These are phyloP conservation scores for Rhyacophila brunnea DNA, from an alignment of 1,140 invertebrate species.

Conservation along the genomic window DNA sequence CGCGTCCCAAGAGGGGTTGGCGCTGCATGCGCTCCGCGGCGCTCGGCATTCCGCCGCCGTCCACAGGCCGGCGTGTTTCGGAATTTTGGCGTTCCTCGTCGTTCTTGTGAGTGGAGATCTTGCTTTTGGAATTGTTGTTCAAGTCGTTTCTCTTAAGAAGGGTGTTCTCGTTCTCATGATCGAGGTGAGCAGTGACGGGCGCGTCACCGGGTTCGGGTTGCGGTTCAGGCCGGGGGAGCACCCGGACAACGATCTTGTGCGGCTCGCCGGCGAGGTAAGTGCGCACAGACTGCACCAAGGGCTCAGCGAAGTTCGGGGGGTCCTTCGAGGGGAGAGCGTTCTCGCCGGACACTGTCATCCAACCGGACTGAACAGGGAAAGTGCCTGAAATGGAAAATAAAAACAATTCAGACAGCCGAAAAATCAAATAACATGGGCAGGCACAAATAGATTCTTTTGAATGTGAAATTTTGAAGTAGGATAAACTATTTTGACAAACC, in stretches of 20 bases:
- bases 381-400: conserved; percentile 54
- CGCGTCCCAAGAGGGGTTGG: conserved; percentile 51
- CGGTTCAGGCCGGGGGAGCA: conserved; percentile 25
- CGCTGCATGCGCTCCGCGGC: conserved; percentile 53
- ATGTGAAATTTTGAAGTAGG: too few relatives aligned
- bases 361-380: conserved; percentile 49
- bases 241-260: conserved; percentile 44
- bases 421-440: too few relatives aligned
- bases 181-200: conserved; percentile 10
- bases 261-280: conserved; percentile 50
- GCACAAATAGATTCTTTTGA: too few relatives aligned
- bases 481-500: too few relatives aligned
- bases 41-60: conserved; percentile 45
- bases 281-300: conserved; percentile 51
- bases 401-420: too few relatives aligned
- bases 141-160: conserved; percentile 50
- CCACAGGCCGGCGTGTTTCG: conserved; percentile 7
- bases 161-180: background rate
- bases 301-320: conserved; percentile 46
- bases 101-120: conserved; percentile 29
- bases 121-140: conserved; percentile 50
- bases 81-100: conserved; percentile 27
- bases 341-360: conserved; percentile 53
- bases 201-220: conserved; percentile 31
- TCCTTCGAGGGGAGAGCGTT: conserved; percentile 47